Evolutionary conservation across 2,888 invertebrate genomes (phyloP).

Genomic region (Cremastinae sp.): DNA sequence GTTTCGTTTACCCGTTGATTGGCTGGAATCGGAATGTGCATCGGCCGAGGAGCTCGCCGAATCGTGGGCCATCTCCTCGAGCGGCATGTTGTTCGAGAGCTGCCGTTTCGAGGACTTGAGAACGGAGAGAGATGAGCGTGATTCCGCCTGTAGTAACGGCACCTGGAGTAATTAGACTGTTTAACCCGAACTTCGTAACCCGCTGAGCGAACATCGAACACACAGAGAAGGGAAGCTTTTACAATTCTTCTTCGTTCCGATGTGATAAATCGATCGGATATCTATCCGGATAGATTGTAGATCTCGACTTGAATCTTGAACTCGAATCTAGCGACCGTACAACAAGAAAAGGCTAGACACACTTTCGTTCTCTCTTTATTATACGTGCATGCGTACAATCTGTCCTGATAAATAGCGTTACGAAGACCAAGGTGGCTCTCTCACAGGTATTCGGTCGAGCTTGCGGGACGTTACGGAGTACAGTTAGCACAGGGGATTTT

Average conservation of each 20-base stretch:
- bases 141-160: slow-evolving; percentile 81
- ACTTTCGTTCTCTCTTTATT: neutral
- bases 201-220: slow-evolving; percentile 55
- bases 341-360: neutral
- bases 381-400: slow-evolving; percentile 49
- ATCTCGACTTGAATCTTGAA: neutral
- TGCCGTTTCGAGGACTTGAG: slow-evolving; percentile 82
- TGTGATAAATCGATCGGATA: slow-evolving; percentile 3
- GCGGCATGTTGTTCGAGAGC: slow-evolving; percentile 81
- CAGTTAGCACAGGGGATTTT: slow-evolving; percentile 47
- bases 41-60: slow-evolving; percentile 81
- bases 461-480: slow-evolving; percentile 46
- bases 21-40: slow-evolving; percentile 82
- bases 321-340: neutral
- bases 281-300: slow-evolving; percentile 15
- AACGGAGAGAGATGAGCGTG: slow-evolving; percentile 81
- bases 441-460: slow-evolving; percentile 49
- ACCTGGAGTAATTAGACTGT: slow-evolving; percentile 73
- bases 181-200: slow-evolving; percentile 57
- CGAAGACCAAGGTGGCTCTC: neutral
- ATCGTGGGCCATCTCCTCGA: slow-evolving; percentile 80
- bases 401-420: slow-evolving; percentile 50
- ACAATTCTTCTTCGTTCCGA: slow-evolving; percentile 15
- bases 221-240: slow-evolving; percentile 32
- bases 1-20: slow-evolving; percentile 76